Conservation (phyloP, 2,797 vertebrate species). For the Sandelia bainsii region DNA sequence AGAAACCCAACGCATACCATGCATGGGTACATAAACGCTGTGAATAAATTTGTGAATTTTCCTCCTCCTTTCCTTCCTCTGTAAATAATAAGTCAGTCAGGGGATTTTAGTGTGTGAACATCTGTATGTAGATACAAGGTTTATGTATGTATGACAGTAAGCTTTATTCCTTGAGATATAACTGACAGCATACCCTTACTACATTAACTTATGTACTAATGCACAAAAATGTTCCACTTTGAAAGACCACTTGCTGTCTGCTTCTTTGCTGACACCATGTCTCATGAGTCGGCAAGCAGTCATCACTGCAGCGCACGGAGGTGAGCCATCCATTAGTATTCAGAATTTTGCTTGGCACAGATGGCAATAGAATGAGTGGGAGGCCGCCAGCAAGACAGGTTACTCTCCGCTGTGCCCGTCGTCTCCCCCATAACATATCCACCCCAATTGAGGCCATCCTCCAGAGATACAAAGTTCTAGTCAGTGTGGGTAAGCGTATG, state of each 20-base stretch:
- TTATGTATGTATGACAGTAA: constrained; percentile 7
- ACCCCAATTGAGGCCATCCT: constrained; percentile 52
- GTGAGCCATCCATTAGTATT: constrained; percentile 76
- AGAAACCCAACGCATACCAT: constrained; percentile 45
- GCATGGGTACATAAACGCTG: constrained; percentile 45
- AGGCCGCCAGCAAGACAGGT: constrained; percentile 67
- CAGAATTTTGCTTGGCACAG: constrained; percentile 58
- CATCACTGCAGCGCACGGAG: constrained; percentile 56
- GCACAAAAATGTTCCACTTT: constrained; percentile 43
- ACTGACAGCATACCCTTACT: constrained; percentile 23
- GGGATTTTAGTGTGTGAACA: constrained; percentile 9
- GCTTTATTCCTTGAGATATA: constrained; percentile 19
- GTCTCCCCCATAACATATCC: constrained; percentile 22
- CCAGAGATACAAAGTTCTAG: constrained; percentile 53
- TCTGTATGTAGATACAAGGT: background rate
- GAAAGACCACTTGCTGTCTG: constrained; percentile 37
- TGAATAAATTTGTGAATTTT: constrained; percentile 21
- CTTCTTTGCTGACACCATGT: constrained; percentile 65
- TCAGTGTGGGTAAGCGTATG: constrained; percentile 40
- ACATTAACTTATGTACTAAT: constrained; percentile 40
- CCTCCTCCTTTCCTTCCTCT: too few species aligned
- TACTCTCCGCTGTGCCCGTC: constrained; percentile 58
- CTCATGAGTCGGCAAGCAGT: constrained; percentile 60
- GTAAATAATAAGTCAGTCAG: background rate
- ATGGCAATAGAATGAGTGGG: constrained; percentile 72